Conservation (phyloP, 2,888 invertebrate genomes). For the Apodemia mormo region DNA sequence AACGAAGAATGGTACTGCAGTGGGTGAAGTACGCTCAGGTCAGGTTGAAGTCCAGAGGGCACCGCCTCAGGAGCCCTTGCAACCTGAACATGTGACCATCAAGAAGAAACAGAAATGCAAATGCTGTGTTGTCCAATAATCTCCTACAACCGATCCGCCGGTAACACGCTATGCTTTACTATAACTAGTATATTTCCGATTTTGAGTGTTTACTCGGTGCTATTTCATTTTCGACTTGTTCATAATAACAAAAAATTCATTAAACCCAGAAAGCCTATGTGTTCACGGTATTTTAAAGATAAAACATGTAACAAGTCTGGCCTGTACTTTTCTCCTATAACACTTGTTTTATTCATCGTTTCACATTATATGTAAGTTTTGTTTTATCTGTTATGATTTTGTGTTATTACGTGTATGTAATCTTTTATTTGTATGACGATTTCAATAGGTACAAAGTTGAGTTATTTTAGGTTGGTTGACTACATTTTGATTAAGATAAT, state of each 20-base stretch:
- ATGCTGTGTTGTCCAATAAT: constrained; percentile 96
- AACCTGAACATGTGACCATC: constrained; percentile 94
- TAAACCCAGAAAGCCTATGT: constrained; percentile 39
- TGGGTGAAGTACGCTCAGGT: constrained; percentile 66
- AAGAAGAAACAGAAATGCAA: constrained; percentile 98
- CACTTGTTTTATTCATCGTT: constrained; percentile 26
- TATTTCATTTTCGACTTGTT: constrained; percentile 54
- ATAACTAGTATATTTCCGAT: constrained; percentile 43
- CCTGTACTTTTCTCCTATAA: constrained; percentile 35
- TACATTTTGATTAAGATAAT: constrained; percentile 32
- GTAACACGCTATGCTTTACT: constrained; percentile 57
- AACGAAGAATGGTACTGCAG: constrained; percentile 71
- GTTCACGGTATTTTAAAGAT: constrained; percentile 40
- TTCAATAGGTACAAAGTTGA: constrained; percentile 65
- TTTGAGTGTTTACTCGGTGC: constrained; percentile 68
- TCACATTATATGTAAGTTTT: constrained; percentile 25
- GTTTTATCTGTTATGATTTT: constrained; percentile 38
- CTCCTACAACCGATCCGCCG: constrained; percentile 42
- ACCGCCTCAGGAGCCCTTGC: constrained; percentile 88
- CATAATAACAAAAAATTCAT: constrained; percentile 42
- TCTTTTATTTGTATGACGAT: constrained; percentile 28
- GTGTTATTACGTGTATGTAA: constrained; percentile 32
- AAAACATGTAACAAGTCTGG: constrained; percentile 29
- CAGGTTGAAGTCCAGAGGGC: constrained; percentile 87
- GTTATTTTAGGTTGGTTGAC: constrained; percentile 55